Percentiles rank a stretch among this genome's conserved stretches.
These are phyloP conservation scores for Cephalopholis sonnerati DNA, from an alignment of 2,113 vertebrate species.

Conservation along the genomic window DNA sequence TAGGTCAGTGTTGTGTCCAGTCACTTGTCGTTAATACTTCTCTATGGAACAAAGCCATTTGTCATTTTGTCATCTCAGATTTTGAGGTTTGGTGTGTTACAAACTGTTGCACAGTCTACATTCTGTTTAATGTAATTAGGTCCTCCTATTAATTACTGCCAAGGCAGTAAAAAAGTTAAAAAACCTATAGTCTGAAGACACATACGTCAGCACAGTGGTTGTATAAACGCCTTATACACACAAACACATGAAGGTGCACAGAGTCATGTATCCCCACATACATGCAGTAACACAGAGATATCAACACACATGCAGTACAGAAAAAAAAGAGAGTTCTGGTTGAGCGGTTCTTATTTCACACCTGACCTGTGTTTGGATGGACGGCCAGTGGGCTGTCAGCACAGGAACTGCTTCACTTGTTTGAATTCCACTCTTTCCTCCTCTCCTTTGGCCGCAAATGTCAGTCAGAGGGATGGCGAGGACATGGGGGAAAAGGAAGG, in stretches of 20 bases:
- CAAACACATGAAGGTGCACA: neutral
- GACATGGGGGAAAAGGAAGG: neutral
- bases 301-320: neutral
- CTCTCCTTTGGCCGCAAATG: conserved; percentile 23
- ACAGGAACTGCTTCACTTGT: conserved; percentile 54
- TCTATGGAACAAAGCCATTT: neutral
- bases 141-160: neutral
- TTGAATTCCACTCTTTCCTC: conserved; percentile 34
- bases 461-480: conserved; percentile 15
- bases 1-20: neutral
- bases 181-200: neutral
- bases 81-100: neutral
- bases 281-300: neutral
- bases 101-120: neutral
- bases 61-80: neutral
- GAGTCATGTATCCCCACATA: neutral
- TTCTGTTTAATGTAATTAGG: conserved; percentile 8
- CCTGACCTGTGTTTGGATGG: conserved; percentile 56
- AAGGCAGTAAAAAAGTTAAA: neutral
- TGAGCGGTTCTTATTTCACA: conserved; percentile 63
- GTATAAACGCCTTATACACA: neutral
- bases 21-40: neutral
- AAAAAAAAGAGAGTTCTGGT: conserved; percentile 14
- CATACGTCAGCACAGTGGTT: neutral
- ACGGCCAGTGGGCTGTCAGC: conserved; percentile 42